Percentiles rank a stretch among this genome's conserved stretches.
Evolutionary conservation across 2,888 invertebrate species (phyloP).

Genomic region (Aporophyla nigra): DNA sequence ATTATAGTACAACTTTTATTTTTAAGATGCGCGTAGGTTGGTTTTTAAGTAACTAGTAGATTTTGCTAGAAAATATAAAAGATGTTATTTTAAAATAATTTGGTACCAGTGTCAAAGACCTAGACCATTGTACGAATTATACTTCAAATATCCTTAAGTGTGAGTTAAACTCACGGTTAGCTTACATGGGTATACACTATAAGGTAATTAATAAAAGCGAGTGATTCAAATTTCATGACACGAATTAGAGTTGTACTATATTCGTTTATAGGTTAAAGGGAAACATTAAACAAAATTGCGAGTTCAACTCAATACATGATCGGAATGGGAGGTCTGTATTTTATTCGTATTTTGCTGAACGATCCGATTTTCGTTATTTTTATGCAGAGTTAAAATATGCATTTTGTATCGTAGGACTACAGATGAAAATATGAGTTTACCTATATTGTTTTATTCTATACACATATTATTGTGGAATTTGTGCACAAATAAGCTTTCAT

Average conservation of each 20-base stretch:
- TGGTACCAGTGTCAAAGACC: not conserved
- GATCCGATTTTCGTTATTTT: too few relatives aligned
- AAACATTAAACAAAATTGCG: not conserved
- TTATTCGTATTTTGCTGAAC: too few relatives aligned
- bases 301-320: not conserved
- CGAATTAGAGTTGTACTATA: conserved; percentile 2
- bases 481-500: too few relatives aligned
- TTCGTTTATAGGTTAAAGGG: not conserved
- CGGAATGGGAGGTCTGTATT: too few relatives aligned
- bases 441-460: too few relatives aligned
- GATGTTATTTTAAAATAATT: not conserved
- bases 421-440: too few relatives aligned
- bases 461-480: too few relatives aligned
- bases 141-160: not conserved
- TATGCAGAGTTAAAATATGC: too few relatives aligned
- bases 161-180: not conserved
- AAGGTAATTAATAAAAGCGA: not conserved
- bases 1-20: not conserved
- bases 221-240: not conserved
- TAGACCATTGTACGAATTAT: not conserved
- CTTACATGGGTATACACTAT: not conserved
- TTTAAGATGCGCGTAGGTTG: not conserved
- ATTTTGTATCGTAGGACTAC: too few relatives aligned
- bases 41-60: not conserved
- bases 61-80: not conserved